A percentile compares a stretch with the other conserved stretches of the same genome.
These are phyloP conservation scores for Oligia latruncula DNA, from an alignment of 2,888 invertebrate genomes.

Conservation along the genomic window DNA sequence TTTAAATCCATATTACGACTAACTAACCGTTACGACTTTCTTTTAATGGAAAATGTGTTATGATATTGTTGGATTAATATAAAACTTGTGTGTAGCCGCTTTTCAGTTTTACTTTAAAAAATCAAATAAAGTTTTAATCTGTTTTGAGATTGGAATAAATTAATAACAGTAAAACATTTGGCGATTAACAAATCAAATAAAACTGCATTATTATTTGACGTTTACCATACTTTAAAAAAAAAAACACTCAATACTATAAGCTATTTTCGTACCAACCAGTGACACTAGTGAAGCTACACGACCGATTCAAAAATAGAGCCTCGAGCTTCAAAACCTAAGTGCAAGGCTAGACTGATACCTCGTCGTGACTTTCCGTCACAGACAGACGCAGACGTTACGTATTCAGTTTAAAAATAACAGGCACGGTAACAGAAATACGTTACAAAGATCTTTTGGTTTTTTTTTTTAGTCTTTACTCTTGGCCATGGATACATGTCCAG, in stretches of 20 bases:
- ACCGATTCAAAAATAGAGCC: constrained; percentile 38
- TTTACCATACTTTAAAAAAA: not conserved
- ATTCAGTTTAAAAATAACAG: constrained; percentile 43
- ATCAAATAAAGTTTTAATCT: not conserved
- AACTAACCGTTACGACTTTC: not conserved
- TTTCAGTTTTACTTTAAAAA: not conserved
- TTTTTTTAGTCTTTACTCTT: no score
- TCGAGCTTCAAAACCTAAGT: constrained; percentile 17
- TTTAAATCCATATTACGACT: constrained; percentile 5
- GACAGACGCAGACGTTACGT: constrained; percentile 8
- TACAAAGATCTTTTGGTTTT: not conserved
- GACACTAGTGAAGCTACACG: not conserved
- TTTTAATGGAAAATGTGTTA: not conserved
- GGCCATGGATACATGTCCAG: no score
- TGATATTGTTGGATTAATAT: not conserved
- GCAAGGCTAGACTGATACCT: constrained; percentile 26
- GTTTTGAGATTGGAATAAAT: not conserved
- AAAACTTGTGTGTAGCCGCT: not conserved
- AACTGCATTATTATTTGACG: no score
- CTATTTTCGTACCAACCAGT: not conserved
- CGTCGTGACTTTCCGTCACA: constrained; percentile 2
- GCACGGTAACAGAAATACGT: constrained; percentile 13
- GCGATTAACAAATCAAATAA: no score
- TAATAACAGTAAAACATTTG: not conserved
- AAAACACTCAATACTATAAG: not conserved